Conservation (phyloP, 92 coral and sea anemone species). For the Bergia puertoricense region DNA sequence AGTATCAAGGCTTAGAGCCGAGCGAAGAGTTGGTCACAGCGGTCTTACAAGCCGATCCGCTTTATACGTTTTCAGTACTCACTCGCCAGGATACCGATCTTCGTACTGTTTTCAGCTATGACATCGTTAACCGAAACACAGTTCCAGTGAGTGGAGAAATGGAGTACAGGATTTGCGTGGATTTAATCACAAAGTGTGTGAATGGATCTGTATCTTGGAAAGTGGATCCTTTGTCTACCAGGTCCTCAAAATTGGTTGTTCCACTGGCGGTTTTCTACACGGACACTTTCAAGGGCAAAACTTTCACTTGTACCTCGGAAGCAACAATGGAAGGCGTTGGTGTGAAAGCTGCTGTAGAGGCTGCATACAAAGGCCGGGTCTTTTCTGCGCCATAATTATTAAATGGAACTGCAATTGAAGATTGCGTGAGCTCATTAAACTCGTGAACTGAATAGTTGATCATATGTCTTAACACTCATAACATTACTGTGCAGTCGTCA, state of each 20-base stretch:
- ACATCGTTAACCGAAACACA: not conserved
- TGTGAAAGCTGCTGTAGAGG: not conserved
- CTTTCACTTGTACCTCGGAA: not conserved
- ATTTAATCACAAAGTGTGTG: not conserved
- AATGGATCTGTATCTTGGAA: not conserved
- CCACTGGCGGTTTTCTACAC: slow-evolving; percentile 5
- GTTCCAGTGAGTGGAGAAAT: not conserved
- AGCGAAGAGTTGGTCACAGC: not conserved
- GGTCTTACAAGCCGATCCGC: not conserved
- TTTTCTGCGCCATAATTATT: too few species aligned
- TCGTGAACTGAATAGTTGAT: too few species aligned
- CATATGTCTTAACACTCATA: too few species aligned
- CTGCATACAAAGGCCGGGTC: not conserved
- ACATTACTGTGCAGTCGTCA: too few species aligned
- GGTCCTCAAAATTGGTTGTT: not conserved
- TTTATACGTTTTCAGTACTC: not conserved
- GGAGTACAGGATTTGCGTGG: not conserved
- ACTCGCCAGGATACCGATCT: not conserved
- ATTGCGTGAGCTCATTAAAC: too few species aligned
- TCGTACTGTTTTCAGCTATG: not conserved
- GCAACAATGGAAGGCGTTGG: slow-evolving; percentile 1
- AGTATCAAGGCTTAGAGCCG: not conserved
- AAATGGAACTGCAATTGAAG: too few species aligned
- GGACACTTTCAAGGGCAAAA: not conserved
- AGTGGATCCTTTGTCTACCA: not conserved